Percentiles rank a stretch among this genome's conserved stretches.
These are phyloP conservation scores for Eulimnadia texana DNA, from an alignment of 1,140 invertebrate genomes.

Conservation along the genomic window DNA sequence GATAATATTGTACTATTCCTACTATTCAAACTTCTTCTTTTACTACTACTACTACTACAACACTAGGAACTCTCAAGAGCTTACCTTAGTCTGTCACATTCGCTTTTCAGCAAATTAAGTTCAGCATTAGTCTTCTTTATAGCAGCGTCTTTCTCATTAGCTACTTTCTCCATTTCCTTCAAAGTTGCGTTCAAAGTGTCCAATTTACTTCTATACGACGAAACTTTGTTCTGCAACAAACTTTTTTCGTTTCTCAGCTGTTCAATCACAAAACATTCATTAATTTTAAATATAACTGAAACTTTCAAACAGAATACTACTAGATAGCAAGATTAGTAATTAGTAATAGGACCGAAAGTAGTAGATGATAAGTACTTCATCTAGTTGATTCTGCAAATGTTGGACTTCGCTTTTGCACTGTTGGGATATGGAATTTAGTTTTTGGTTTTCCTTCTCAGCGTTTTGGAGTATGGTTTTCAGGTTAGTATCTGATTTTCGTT, in stretches of 20 bases:
- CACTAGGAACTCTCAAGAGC: too few species aligned
- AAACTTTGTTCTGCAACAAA: neutral
- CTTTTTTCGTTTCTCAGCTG: neutral
- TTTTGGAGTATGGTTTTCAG: neutral
- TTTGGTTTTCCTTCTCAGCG: neutral
- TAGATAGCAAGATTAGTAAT: too few species aligned
- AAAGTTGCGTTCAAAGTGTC: neutral
- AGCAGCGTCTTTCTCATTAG: neutral
- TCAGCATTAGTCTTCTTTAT: neutral
- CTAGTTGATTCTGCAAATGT: neutral
- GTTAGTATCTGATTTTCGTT: neutral
- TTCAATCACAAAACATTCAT: neutral
- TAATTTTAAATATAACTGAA: too few species aligned
- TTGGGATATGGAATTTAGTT: neutral
- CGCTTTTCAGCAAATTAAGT: neutral
- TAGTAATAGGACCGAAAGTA: too few species aligned
- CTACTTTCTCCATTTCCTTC: neutral
- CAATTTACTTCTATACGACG: neutral
- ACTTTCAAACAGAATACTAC: too few species aligned
- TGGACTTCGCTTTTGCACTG: neutral
- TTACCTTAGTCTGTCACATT: neutral
- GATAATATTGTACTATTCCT: too few species aligned
- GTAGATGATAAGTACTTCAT: neutral
- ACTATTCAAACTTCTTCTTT: too few species aligned
- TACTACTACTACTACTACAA: too few species aligned